Percentiles rank a stretch among this genome's conserved stretches.
Evolutionary conservation across 2,797 vertebrate species (phyloP).

Genomic region (Cetoscarus ocellatus): DNA sequence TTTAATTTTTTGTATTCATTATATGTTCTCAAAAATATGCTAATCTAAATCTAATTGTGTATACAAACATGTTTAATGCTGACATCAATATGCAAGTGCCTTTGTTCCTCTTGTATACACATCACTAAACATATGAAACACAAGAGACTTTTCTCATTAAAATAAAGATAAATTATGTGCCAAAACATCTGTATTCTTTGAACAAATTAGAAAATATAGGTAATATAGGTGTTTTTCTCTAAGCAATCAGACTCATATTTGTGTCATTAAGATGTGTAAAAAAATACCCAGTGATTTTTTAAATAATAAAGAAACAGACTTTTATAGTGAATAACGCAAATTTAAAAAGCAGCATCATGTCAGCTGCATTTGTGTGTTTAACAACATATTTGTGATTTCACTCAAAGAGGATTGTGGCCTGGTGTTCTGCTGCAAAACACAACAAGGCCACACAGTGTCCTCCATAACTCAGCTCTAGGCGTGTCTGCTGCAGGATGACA

Average conservation of each 20-base stretch:
- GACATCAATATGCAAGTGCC: too few relatives aligned
- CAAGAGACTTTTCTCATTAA: too few relatives aligned
- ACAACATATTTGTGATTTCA: slow-evolving; percentile 15
- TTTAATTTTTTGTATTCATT: too few relatives aligned
- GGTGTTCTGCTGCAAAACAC: slow-evolving; percentile 53
- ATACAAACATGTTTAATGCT: too few relatives aligned
- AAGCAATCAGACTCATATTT: neutral
- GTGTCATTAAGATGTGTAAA: neutral
- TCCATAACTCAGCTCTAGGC: slow-evolving; percentile 53
- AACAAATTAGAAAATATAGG: too few relatives aligned
- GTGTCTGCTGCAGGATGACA: slow-evolving; percentile 65
- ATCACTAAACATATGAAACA: too few relatives aligned
- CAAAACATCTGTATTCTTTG: too few relatives aligned
- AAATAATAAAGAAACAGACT: neutral
- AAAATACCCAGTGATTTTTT: neutral
- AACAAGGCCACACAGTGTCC: slow-evolving; percentile 39
- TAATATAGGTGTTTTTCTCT: too few relatives aligned
- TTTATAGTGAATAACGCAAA: neutral
- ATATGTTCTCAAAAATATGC: too few relatives aligned
- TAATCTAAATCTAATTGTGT: too few relatives aligned
- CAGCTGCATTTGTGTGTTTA: slow-evolving; percentile 7
- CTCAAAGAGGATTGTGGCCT: slow-evolving; percentile 25
- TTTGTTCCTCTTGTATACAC: too few relatives aligned
- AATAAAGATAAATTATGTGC: too few relatives aligned
- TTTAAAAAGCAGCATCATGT: neutral